Evolutionary conservation across 92 coral and sea anemone genomes (phyloP), one percentile per base, ranked within the genome.

Genomic region (Epizoanthus ramosus): DNA sequence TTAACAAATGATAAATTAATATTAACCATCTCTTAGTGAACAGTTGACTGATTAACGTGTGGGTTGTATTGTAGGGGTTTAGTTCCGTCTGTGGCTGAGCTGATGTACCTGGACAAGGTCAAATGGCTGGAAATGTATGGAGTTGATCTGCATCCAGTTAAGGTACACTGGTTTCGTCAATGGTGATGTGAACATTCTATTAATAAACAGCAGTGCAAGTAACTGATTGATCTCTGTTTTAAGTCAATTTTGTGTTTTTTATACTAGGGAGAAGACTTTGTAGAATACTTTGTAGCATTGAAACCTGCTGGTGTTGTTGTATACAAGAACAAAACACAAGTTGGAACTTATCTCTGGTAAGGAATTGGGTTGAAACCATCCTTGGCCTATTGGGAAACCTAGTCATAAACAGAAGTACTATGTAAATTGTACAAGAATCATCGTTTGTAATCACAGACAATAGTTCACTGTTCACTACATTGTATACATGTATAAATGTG

Each of bases 111-210:
- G 37, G 99, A 96, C 80, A 96, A 94, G 86, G 87, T 92, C 28
- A 96, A 96, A 79, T 96, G 99, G 99, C 56, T 96, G 80, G 99
- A 96, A 70, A 92, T 96, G 94, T 96, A 96, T 77, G 99, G 99
- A 47, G 99, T 94, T 25, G 99, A 96, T 79, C 82, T 96, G 73
- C 97, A 96, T 68, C 95, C 94, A 67, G 99, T 89, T 23, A 92
- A 93, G 94, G 98, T 93, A 67, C 63, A 64, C 24, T 19, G 16
- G 6, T 8, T 12, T 7, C 1, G 53, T 12, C 43, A 37, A 3
- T 37, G 6, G 43, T 37, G 43, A 37, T 37, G 6, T 37, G 43
- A 37, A 37, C 43, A 6, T 37, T 37, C 43, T 28, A 28, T 28
- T 28, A 28, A 28, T 28, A 37, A 6, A 37, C 43, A 37, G 43